These are phyloP conservation scores for Physella acuta DNA, from an alignment of 1,140 invertebrate genomes.

Conservation along the genomic window DNA sequence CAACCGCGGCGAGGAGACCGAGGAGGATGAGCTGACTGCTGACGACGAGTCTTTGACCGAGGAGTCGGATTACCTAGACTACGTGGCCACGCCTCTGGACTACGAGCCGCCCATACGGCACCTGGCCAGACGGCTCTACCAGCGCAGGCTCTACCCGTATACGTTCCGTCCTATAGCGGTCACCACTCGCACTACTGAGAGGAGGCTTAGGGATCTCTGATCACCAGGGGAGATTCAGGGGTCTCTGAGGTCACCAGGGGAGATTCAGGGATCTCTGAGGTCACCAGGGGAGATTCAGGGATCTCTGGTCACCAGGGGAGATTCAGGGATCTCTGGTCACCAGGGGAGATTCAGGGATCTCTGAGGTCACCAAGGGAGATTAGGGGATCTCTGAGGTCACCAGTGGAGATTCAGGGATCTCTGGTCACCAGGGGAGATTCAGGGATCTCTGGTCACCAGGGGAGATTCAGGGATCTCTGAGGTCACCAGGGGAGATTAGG, in stretches of 20 bases:
- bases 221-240: neutral
- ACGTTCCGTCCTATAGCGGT: neutral
- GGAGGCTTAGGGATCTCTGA: neutral
- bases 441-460: no score
- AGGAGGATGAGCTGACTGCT: neutral
- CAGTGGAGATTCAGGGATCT: no score
- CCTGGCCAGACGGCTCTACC: neutral
- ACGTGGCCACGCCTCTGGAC: neutral
- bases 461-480: no score
- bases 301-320: no score
- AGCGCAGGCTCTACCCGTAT: neutral
- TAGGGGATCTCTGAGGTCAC: no score
- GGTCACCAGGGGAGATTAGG: no score
- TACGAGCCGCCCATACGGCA: neutral
- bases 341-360: no score
- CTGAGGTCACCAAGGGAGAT: no score
- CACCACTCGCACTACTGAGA: neutral
- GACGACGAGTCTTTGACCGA: conserved; percentile 1
- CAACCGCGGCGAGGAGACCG: neutral
- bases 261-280: no score
- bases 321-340: neutral
- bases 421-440: no score
- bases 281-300: no score
- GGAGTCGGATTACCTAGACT: neutral
- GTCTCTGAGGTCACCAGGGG: no score